Percentiles rank a stretch among this genome's conserved stretches.
Evolutionary conservation across 1,140 invertebrate species (phyloP).

Genomic region (Sycobia sp.): DNA sequence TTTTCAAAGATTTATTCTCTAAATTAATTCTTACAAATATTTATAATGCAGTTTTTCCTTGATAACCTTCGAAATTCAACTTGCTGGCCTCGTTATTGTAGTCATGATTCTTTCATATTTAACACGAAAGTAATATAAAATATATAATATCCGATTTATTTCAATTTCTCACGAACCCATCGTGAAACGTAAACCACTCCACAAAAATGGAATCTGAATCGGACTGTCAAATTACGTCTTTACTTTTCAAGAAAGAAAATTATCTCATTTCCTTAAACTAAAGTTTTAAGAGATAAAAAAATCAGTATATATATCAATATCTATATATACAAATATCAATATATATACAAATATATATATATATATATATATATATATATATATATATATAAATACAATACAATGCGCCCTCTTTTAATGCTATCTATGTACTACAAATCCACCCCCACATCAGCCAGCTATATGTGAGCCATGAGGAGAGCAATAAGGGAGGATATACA

Average conservation of each 20-base stretch:
- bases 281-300: too few relatives aligned
- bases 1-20: not conserved
- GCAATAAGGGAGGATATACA: too few relatives aligned
- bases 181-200: too few relatives aligned
- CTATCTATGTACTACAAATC: too few relatives aligned
- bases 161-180: not conserved
- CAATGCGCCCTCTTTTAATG: conserved; percentile 27
- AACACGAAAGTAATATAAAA: not conserved
- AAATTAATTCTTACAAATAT: conserved; percentile 18
- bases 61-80: conserved; percentile 34
- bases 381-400: too few relatives aligned
- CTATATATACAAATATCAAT: too few relatives aligned
- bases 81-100: conserved; percentile 31
- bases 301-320: too few relatives aligned
- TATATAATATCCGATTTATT: not conserved
- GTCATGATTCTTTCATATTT: not conserved
- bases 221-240: conserved; percentile 14
- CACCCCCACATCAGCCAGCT: too few relatives aligned
- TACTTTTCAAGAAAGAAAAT: conserved; percentile 22
- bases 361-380: too few relatives aligned
- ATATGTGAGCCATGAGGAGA: too few relatives aligned
- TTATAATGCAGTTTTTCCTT: conserved; percentile 18
- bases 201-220: too few relatives aligned
- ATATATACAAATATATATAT: too few relatives aligned
- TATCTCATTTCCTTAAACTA: conserved; percentile 14